These are phyloP conservation scores for Rhimphoctona megacephalus DNA, from an alignment of 2,888 invertebrate genomes.

Conservation along the genomic window DNA sequence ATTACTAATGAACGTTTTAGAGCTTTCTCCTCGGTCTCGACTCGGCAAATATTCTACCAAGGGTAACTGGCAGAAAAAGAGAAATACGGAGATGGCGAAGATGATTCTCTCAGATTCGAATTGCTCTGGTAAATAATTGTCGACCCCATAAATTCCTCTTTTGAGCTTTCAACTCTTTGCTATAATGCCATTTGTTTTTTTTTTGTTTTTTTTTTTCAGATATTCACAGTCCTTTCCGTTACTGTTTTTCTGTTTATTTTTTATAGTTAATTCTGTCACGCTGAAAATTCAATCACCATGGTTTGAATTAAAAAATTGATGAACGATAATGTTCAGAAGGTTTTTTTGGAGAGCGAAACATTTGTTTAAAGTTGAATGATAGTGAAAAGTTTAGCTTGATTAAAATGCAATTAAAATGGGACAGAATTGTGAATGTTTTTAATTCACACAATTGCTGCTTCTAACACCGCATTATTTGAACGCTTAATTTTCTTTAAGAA, in stretches of 20 bases:
- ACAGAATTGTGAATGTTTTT: neutral
- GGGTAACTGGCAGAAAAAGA: neutral
- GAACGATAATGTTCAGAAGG: neutral
- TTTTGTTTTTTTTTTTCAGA: no score
- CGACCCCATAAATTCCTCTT: conserved; percentile 8
- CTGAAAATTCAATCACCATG: neutral
- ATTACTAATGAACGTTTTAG: conserved; percentile 62
- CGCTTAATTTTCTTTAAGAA: neutral
- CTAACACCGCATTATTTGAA: neutral
- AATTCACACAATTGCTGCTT: neutral
- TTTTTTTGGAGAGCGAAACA: neutral
- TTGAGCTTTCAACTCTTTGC: neutral
- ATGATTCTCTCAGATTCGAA: conserved; percentile 9
- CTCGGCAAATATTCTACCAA: neutral
- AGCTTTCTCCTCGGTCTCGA: conserved; percentile 39
- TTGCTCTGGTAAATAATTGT: neutral
- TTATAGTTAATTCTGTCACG: neutral
- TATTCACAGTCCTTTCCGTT: neutral
- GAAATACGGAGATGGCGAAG: neutral
- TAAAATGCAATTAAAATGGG: neutral
- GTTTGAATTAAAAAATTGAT: neutral
- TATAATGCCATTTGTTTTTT: neutral
- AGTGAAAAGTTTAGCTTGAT: neutral
- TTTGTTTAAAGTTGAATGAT: neutral
- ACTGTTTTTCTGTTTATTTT: neutral